Base-by-base conservation (phyloP, 2,113 vertebrate species). In the Crypturellus undulatus region DNA sequence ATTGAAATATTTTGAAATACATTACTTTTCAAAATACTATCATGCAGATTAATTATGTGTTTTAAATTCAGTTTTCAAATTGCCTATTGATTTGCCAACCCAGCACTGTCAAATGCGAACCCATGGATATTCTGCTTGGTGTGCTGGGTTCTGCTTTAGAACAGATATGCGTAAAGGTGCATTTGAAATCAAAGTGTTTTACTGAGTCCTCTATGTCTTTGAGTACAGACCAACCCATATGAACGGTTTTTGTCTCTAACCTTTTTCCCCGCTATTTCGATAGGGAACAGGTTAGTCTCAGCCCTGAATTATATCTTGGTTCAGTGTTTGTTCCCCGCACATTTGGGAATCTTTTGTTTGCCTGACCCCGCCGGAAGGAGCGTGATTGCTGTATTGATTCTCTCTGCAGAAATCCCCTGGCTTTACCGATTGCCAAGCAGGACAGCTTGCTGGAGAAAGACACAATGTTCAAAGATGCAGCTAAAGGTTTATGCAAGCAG, bases 371-470 rank as follows among this genome's bases (percentile, higher is more conserved):
- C 80, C 56, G 75, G 38, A 10, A 90, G 62, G 65, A 78, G 10
- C 64, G 91, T 98, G 76, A 98, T 86, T 87, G 24, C 26, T 79
- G 72, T 94, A 79, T 94, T 51, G 90, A 87, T 97, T 97, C 62
- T 93, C 89, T 88, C 86, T 88, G 13, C 81, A 99, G 99, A 81
- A 98, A 97, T 72, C 98, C 98, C 32, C 90, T 99, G 94, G 97
- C 97, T 80, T 87, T 99, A 78, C 97, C 99, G 1, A 99, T 99
- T 70, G 98, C 99, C 78, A 99, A 99, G 94, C 98, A 98, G 84
- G 99, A 99, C 97, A 99, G 99, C 94, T 96, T 99, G 94, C 93
- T 99, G 97, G 99, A 99, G 97, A 99, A 99, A 97, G 98, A 98
- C 84, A 97, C 97, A 82, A 99, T 99, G 99, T 99, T 99, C 96